Evolutionary conservation across 1,140 invertebrate species (phyloP).

Genomic region (Drosophila seguyi): DNA sequence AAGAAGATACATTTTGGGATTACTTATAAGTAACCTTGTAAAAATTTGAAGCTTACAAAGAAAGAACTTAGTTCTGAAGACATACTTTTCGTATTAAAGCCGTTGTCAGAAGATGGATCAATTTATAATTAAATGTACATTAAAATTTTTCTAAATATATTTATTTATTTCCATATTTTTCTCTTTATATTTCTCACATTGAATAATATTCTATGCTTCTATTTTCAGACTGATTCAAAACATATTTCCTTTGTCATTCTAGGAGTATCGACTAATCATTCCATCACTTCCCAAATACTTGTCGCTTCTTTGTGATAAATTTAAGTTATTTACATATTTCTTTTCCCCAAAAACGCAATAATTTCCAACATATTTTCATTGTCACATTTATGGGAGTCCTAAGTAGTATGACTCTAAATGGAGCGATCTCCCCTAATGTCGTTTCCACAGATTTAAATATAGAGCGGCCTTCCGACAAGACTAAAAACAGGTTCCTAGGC

Average conservation of each 20-base stretch:
- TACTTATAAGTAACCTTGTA: background rate
- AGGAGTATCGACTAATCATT: conserved; percentile 11
- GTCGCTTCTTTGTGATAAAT: conserved; percentile 2
- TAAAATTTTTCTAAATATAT: no score
- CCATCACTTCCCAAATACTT: conserved; percentile 23
- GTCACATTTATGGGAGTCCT: conserved; percentile 54
- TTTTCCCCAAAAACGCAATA: conserved; percentile 1
- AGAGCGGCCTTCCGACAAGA: conserved; percentile 56
- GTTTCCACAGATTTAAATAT: conserved; percentile 43
- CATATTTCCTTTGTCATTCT: conserved; percentile 32
- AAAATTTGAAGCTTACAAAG: background rate
- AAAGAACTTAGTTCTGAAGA: no score
- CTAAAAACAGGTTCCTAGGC: conserved; percentile 64
- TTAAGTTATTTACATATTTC: conserved; percentile 11
- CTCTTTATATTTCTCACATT: background rate
- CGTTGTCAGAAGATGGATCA: no score
- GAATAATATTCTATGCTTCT: background rate
- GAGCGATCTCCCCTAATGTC: conserved; percentile 27
- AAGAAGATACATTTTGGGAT: background rate
- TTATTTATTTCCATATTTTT: no score
- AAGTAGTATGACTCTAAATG: conserved; percentile 46
- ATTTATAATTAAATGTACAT: no score
- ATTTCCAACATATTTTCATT: conserved; percentile 37
- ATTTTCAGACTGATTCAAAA: background rate
- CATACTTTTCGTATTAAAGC: no score